Conservation (phyloP, 2,797 vertebrate species). For the Cottoperca gobio region DNA sequence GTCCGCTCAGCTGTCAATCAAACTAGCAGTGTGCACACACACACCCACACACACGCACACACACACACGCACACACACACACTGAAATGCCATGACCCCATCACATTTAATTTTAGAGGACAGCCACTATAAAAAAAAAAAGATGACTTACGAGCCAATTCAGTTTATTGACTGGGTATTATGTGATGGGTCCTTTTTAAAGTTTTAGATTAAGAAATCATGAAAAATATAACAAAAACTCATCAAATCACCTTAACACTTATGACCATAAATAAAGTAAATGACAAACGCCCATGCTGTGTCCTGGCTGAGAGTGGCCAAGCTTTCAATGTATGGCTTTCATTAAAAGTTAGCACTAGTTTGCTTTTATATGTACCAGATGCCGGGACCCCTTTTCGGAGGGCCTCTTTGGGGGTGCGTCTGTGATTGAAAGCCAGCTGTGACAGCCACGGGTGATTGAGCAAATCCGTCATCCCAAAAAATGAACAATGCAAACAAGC, state of each 20-base stretch:
- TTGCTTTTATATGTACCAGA: slow-evolving; percentile 73
- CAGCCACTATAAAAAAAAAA: neutral
- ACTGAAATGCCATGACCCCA: slow-evolving; percentile 2
- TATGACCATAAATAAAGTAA: neutral
- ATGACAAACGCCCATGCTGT: slow-evolving; percentile 20
- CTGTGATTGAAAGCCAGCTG: slow-evolving; percentile 75
- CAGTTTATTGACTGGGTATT: neutral
- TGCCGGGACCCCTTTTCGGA: slow-evolving; percentile 37
- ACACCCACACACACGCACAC: neutral
- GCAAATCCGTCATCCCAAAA: slow-evolving; percentile 74
- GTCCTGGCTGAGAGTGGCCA: slow-evolving; percentile 29
- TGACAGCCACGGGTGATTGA: slow-evolving; percentile 80
- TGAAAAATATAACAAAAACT: neutral
- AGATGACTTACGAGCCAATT: neutral
- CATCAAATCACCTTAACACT: neutral
- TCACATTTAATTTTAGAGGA: slow-evolving; percentile 27
- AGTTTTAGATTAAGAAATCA: neutral
- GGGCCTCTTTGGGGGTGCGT: slow-evolving; percentile 47
- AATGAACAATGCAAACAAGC: slow-evolving; percentile 74
- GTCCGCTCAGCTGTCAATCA: slow-evolving; percentile 54
- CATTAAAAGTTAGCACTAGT: slow-evolving; percentile 67
- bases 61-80: neutral
- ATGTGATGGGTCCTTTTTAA: neutral
- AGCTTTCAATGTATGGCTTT: slow-evolving; percentile 64
- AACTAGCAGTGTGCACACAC: slow-evolving; percentile 2